phyloP scores from a whole-genome alignment of 2,888 invertebrate genomes.

The Rhagium mordax region DNA sequence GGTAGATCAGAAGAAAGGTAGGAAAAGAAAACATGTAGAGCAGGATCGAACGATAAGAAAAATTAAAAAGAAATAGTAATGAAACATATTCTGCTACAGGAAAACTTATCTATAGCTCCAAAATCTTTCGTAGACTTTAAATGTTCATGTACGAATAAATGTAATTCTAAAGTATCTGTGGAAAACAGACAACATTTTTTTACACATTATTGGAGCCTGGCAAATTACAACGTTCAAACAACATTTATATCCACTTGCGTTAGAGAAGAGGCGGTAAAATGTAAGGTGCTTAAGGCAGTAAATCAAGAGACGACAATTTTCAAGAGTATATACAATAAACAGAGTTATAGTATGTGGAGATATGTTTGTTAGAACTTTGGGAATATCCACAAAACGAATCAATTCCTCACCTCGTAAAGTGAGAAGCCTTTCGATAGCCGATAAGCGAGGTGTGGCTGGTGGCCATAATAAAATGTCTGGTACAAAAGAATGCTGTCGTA shows the following conservation, averaged over 20 bases:
- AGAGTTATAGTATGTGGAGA: not conserved
- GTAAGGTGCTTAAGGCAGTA: constrained; percentile 5
- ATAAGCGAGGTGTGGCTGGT: constrained; percentile 44
- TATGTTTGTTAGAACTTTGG: constrained; percentile 13
- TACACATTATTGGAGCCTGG: constrained; percentile 20
- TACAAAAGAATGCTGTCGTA: constrained; percentile 26
- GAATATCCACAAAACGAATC: constrained; percentile 13
- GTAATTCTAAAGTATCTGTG: constrained; percentile 20
- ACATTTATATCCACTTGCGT: constrained; percentile 13
- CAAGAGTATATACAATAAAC: constrained; percentile 5
- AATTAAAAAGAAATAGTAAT: constrained; percentile 33
- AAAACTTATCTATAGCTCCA: constrained; percentile 34
- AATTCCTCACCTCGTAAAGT: constrained; percentile 18
- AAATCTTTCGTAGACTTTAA: constrained; percentile 37
- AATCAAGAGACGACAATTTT: constrained; percentile 19
- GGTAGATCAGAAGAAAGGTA: not conserved
- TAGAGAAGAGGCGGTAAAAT: constrained; percentile 4
- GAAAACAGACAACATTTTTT: constrained; percentile 9
- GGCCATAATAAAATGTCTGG: constrained; percentile 40
- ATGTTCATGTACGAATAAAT: constrained; percentile 32
- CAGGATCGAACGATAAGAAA: constrained; percentile 17
- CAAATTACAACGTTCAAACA: constrained; percentile 27
- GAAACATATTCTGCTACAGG: constrained; percentile 38
- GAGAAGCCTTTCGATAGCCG: constrained; percentile 17
- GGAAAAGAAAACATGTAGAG: not conserved